Evolutionary conservation across 2,888 invertebrate species (phyloP), one percentile per base, ranked within the genome.

Genomic region (Brenthis hecate): DNA sequence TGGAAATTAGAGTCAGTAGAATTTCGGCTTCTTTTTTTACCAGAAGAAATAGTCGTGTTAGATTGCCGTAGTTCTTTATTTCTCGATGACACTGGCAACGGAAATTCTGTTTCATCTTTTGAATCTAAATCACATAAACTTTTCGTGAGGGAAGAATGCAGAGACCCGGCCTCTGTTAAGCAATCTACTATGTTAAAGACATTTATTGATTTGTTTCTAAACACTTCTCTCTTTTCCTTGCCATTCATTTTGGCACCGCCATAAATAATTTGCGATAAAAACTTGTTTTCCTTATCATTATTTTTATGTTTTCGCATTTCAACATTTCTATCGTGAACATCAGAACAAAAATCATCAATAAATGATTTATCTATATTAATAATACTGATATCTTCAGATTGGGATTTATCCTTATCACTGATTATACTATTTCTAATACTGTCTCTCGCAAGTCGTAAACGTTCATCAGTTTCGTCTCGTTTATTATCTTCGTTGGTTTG

Each of bases 1-100:
- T 88, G 88, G 77, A 92, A 91, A 79, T 85, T 92, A 0, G 92
- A 91, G 70, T 93, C 93, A 1, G 92, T 92, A 1, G 93, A 93
- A 76, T 92, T 92, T 58, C 93, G 86, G 77, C 89, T 91, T 72
- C 93, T 84, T 77, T 93, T 93, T 78, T 93, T 93, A 13, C 90
- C 91, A 13, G 92, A 92, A 14, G 91, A 92, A 71, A 92, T 91
- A 5, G 92, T 92, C 1, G 92, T 91, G 3, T 88, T 92, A 1
- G 91, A 91, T 23, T 89, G 87, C 76, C 89, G 88, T 70, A 91
- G 79, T 70, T 92, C 91, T 74, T 87, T 91, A 69, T 81, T 84
- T 51, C 80, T 84, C 23, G 82, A 82, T 8, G 90, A 83, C 50
- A 84, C 83, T 5, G 92, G 89, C 66, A 90, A 78, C 53, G 89